Percentiles rank a stretch among this genome's conserved stretches.
These are phyloP conservation scores for Cataglyphis cursor DNA, from an alignment of 2,888 invertebrate genomes.

Conservation along the genomic window DNA sequence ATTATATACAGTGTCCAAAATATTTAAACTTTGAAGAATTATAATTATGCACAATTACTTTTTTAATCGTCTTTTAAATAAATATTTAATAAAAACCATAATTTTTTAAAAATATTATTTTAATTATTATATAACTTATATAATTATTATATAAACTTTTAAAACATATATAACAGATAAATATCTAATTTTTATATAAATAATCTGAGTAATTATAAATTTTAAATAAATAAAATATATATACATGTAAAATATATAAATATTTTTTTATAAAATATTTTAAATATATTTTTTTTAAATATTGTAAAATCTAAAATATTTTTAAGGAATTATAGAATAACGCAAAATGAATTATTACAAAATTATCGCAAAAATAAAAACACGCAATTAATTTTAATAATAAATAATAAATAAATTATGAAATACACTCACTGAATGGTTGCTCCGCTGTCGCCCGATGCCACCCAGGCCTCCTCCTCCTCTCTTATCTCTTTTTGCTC, in stretches of 20 bases:
- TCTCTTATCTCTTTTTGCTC: background rate
- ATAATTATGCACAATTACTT: background rate
- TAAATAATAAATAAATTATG: background rate
- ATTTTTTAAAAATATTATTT: background rate
- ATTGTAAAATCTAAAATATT: background rate
- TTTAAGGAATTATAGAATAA: background rate
- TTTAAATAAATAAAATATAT: background rate
- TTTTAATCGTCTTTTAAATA: background rate
- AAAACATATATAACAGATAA: background rate
- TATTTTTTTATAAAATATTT: too few relatives aligned
- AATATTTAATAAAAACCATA: background rate
- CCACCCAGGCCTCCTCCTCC: background rate
- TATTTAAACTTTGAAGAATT: background rate
- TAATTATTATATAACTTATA: background rate
- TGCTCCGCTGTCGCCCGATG: background rate
- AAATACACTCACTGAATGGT: background rate
- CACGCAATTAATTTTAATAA: background rate
- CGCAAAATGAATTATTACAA: background rate
- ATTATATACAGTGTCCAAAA: background rate
- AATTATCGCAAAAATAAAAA: background rate
- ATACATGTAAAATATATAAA: too few relatives aligned
- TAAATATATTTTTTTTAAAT: too few relatives aligned
- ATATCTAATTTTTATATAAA: background rate
- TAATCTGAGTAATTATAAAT: background rate
- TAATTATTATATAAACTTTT: background rate